These are phyloP conservation scores for Lithobates sylvaticus DNA, from an alignment of 2,797 vertebrate species.

Conservation along the genomic window DNA sequence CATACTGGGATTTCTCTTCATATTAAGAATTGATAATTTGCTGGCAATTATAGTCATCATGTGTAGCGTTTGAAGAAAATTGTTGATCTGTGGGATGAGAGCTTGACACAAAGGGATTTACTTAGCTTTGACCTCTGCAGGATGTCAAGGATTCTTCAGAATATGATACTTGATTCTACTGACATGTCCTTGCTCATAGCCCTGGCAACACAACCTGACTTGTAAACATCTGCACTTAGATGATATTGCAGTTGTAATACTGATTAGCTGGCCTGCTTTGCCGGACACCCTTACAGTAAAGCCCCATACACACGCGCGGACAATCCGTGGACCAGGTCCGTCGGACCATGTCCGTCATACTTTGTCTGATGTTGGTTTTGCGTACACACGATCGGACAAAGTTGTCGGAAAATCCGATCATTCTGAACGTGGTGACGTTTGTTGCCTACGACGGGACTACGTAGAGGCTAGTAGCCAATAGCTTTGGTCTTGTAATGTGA, in stretches of 20 bases:
- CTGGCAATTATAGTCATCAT: conserved; percentile 45
- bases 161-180: conserved; percentile 27
- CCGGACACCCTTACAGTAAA: background rate
- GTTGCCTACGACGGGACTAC: too few species aligned
- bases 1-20: conserved; percentile 42
- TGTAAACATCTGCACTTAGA: conserved; percentile 30
- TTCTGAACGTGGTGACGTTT: too few species aligned
- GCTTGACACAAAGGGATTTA: conserved; percentile 39
- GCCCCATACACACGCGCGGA: too few species aligned
- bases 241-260: background rate
- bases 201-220: conserved; percentile 24
- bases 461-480: too few species aligned
- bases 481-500: too few species aligned
- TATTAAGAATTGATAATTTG: conserved; percentile 54
- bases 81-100: conserved; percentile 42
- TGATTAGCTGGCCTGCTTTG: background rate
- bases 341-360: too few species aligned
- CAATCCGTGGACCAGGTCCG: too few species aligned
- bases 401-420: too few species aligned
- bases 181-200: conserved; percentile 32
- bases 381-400: too few species aligned
- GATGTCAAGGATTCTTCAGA: conserved; percentile 27
- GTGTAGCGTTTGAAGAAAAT: conserved; percentile 41
- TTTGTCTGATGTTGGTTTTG: too few species aligned
- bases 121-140: conserved; percentile 43